Evolutionary conservation across 92 coral and sea anemone genomes (phyloP).

Genomic region (Zoanthus gigantus): DNA sequence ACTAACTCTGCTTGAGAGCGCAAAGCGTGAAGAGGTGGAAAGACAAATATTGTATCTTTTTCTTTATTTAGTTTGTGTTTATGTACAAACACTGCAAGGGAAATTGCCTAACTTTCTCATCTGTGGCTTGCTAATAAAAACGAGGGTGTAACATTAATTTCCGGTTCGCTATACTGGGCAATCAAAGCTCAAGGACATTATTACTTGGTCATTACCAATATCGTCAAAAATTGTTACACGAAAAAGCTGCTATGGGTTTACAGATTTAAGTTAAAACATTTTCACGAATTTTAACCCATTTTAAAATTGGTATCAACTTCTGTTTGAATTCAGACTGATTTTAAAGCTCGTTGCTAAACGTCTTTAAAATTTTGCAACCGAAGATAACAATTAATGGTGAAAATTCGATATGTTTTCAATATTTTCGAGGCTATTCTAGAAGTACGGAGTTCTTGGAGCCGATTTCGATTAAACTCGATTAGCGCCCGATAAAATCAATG

Average conservation of each 20-base stretch:
- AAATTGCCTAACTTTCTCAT: constrained; percentile 16
- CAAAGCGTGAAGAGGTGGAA: constrained; percentile 16
- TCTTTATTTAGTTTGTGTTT: constrained; percentile 48
- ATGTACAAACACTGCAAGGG: constrained; percentile 19
- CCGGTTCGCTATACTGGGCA: constrained; percentile 11
- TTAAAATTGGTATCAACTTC: not conserved
- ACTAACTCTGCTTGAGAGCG: constrained; percentile 37
- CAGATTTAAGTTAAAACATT: not conserved
- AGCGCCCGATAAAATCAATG: not conserved
- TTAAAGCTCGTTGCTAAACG: not conserved
- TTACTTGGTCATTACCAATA: not conserved
- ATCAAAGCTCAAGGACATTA: constrained; percentile 5
- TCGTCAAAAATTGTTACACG: not conserved
- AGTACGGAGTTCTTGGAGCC: not conserved
- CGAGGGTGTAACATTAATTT: constrained; percentile 30
- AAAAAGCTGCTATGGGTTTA: not conserved
- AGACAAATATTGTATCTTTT: constrained; percentile 11
- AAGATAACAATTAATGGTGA: not conserved
- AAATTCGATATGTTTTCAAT: not conserved
- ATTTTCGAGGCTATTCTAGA: not conserved
- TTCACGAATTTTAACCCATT: not conserved
- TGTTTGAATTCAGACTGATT: not conserved
- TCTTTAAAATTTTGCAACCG: not conserved
- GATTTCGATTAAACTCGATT: not conserved
- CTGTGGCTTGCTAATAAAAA: constrained; percentile 27